phyloP scores from a whole-genome alignment of 1,140 invertebrate genomes.

The Cotesia chilonis region DNA sequence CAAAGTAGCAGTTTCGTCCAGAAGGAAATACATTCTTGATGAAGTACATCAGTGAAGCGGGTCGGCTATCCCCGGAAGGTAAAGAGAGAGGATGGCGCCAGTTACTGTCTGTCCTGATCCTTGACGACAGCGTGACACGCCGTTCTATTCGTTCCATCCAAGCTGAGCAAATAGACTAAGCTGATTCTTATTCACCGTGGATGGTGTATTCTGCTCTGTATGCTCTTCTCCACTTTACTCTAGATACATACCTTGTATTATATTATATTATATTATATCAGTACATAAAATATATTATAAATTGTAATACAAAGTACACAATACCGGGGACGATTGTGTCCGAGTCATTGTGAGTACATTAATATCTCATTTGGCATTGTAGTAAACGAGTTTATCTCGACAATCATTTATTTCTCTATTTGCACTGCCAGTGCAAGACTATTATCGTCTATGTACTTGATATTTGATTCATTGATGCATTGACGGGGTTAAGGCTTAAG shows the following conservation, averaged over 20 bases:
- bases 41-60: no score
- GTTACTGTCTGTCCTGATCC: neutral
- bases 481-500: no score
- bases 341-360: constrained; percentile 17
- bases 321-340: neutral
- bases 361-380: constrained; percentile 10
- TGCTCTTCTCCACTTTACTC: no score
- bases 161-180: constrained; percentile 37
- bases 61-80: constrained; percentile 12
- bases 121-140: constrained; percentile 33
- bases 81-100: constrained; percentile 7
- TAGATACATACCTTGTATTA: neutral
- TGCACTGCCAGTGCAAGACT: no score
- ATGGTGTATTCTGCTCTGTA: neutral
- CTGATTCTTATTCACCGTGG: constrained; percentile 20
- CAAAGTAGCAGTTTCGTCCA: no score
- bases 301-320: neutral
- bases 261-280: no score
- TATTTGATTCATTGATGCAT: no score
- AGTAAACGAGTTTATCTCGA: no score
- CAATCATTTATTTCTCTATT: neutral
- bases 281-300: neutral
- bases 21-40: no score
- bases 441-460: no score
- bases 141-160: constrained; percentile 21